A percentile compares a stretch with the other conserved stretches of the same genome.
phyloP scores from a whole-genome alignment of 2,888 invertebrate genomes.

The Lumbricus terrestris region DNA sequence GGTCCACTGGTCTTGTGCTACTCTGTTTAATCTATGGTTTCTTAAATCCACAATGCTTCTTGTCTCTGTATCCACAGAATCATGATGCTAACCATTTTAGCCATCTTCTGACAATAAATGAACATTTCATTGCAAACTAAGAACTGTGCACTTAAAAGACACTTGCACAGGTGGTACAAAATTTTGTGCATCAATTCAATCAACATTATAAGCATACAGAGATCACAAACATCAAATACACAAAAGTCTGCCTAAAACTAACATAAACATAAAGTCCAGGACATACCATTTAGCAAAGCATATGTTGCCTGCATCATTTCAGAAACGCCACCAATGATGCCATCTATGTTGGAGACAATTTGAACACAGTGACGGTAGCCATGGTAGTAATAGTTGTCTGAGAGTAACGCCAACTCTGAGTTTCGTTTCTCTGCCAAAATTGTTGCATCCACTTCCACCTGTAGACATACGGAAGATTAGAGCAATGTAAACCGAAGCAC shows the following conservation, averaged over 20 bases:
- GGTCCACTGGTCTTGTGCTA: too few relatives aligned
- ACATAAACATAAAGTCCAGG: background rate
- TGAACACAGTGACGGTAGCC: constrained; percentile 7
- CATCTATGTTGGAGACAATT: background rate
- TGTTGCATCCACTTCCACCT: background rate
- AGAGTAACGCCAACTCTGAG: background rate
- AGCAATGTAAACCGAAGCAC: background rate
- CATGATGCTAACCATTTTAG: background rate
- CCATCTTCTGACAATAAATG: background rate
- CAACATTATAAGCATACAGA: background rate
- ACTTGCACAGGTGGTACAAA: background rate
- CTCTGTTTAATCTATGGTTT: too few relatives aligned
- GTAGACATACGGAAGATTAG: background rate
- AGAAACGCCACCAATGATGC: background rate
- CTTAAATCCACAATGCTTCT: too few relatives aligned
- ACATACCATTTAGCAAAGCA: background rate
- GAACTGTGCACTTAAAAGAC: background rate
- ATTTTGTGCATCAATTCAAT: background rate
- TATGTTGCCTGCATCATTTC: background rate
- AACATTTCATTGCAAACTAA: background rate
- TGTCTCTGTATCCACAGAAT: too few relatives aligned
- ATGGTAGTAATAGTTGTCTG: constrained; percentile 3
- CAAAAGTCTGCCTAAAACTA: background rate
- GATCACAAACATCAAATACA: background rate
- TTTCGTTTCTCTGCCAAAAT: background rate